phyloP scores from a whole-genome alignment of 2,113 vertebrate genomes.

The Trematomus loennbergii region DNA sequence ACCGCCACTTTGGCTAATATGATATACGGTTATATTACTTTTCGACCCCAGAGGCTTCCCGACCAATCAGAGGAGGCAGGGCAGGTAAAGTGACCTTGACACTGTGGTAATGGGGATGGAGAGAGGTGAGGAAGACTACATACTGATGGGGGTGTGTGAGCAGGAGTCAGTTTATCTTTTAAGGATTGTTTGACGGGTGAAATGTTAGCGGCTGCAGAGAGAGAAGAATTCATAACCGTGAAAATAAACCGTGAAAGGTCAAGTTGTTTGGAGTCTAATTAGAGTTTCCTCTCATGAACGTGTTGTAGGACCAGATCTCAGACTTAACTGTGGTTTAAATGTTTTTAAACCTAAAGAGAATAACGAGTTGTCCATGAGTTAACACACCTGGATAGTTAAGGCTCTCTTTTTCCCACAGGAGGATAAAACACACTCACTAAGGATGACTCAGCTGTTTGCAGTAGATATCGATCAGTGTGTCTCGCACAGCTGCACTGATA shows the following conservation, averaged over 20 bases:
- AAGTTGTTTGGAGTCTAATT: slow-evolving; percentile 36
- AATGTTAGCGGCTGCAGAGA: slow-evolving; percentile 16
- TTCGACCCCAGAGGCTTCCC: not conserved
- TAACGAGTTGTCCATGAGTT: not conserved
- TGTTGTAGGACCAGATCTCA: not conserved
- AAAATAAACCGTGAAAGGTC: slow-evolving; percentile 40
- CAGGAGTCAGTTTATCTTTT: slow-evolving; percentile 1
- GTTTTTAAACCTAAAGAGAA: not conserved
- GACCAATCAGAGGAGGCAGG: slow-evolving; percentile 10
- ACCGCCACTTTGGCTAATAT: slow-evolving; percentile 33
- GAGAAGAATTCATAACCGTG: slow-evolving; percentile 25
- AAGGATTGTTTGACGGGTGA: slow-evolving; percentile 6
- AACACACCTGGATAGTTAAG: not conserved
- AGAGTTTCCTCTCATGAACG: slow-evolving; percentile 5
- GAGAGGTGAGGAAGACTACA: not conserved
- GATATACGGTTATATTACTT: slow-evolving; percentile 24
- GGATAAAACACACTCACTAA: not conserved
- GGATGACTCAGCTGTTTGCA: slow-evolving; percentile 4
- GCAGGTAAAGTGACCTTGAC: not conserved
- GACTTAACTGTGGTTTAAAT: not conserved
- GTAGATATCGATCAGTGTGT: slow-evolving; percentile 1
- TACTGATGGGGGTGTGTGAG: not conserved
- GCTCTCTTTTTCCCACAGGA: not conserved
- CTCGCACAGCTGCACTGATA: not conserved
- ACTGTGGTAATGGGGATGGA: not conserved